Evolutionary conservation across 1,140 invertebrate species (phyloP).

Genomic region (Medauroidea extradentata): DNA sequence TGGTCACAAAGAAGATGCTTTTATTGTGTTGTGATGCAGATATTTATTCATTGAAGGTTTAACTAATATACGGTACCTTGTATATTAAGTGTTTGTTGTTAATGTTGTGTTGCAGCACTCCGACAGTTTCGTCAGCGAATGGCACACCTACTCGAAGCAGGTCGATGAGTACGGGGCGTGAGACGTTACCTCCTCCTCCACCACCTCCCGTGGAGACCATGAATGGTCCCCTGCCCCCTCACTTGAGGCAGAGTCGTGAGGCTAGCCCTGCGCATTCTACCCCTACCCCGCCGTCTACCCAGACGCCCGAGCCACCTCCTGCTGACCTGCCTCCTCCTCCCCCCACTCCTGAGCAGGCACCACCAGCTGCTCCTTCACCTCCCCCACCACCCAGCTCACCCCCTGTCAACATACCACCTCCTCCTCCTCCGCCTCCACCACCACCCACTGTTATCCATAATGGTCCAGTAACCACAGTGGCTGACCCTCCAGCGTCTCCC

Average conservation of each 20-base stretch:
- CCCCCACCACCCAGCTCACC: constrained; percentile 43
- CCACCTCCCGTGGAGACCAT: constrained; percentile 60
- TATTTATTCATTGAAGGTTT: too few species aligned
- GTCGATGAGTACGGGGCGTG: constrained; percentile 61
- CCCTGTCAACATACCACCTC: constrained; percentile 45
- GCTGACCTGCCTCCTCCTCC: constrained; percentile 9
- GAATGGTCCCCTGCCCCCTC: constrained; percentile 31
- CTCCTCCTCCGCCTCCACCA: constrained; percentile 51
- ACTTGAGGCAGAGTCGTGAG: constrained; percentile 20
- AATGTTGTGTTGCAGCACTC: constrained; percentile 48
- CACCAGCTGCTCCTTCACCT: constrained; percentile 42
- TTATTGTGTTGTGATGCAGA: too few species aligned
- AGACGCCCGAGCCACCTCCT: neutral
- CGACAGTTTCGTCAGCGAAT: constrained; percentile 57
- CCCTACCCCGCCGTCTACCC: constrained; percentile 22
- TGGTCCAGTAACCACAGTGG: constrained; percentile 38
- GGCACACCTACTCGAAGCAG: constrained; percentile 61
- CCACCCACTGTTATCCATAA: constrained; percentile 45
- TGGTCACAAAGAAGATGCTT: too few species aligned
- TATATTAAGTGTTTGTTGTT: too few species aligned
- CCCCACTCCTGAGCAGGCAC: constrained; percentile 13
- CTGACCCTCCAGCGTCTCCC: constrained; percentile 33
- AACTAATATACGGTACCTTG: too few species aligned
- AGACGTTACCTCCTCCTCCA: constrained; percentile 81
- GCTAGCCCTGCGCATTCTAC: constrained; percentile 16